Evolutionary conservation across 30 jellyfish, hydroid and myxozoan genomes (phyloP).

Genomic region (Nemopilema nomurai): DNA sequence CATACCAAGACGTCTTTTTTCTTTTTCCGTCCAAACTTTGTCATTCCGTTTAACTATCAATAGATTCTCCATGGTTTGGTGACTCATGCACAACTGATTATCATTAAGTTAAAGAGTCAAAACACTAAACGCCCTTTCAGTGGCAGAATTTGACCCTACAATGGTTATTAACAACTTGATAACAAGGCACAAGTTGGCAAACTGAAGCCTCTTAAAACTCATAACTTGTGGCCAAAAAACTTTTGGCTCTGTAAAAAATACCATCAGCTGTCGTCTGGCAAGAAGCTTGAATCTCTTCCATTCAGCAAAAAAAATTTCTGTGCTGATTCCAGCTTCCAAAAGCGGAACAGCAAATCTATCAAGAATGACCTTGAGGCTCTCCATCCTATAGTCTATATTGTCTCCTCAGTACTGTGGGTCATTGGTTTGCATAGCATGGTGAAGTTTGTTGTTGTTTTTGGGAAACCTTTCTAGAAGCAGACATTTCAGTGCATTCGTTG

Average conservation of each 20-base stretch:
- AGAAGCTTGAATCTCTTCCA: neutral
- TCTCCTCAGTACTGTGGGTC: neutral
- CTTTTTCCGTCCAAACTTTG: neutral
- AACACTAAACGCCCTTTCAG: conserved; percentile 62
- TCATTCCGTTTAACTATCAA: conserved; percentile 43
- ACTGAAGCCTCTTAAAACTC: neutral
- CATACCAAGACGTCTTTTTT: neutral
- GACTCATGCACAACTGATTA: conserved; percentile 43
- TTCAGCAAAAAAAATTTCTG: neutral
- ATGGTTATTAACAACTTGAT: conserved; percentile 8
- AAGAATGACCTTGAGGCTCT: neutral
- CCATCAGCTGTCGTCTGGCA: too few species aligned
- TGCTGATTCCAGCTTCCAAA: neutral
- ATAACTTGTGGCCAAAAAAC: neutral
- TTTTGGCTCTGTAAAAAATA: neutral
- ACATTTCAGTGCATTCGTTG: neutral
- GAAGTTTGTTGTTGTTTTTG: neutral
- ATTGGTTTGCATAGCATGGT: neutral
- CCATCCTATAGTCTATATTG: neutral
- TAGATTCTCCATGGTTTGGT: conserved; percentile 36
- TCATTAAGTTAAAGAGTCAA: conserved; percentile 60
- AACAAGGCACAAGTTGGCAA: neutral
- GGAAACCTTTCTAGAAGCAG: neutral
- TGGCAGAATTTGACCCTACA: conserved; percentile 68
- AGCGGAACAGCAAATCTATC: neutral